A percentile compares a stretch with the other conserved stretches of the same genome.
Conservation (phyloP, 2,888 invertebrate species). For the Rhamnusium bicolor region DNA sequence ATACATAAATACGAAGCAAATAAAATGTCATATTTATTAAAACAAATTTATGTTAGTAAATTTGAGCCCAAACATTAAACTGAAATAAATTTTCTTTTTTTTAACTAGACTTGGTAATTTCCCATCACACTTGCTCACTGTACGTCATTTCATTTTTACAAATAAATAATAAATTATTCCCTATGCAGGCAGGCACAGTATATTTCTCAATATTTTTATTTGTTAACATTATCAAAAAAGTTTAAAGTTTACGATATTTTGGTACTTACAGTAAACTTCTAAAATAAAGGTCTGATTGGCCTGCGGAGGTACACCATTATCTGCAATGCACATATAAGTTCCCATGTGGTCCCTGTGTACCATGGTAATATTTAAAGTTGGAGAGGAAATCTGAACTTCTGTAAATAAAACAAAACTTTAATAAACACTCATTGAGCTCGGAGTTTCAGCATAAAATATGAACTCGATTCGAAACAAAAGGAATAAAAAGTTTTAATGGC, state of each 20-base stretch:
- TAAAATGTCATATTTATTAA: no score
- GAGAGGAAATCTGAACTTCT: slow-evolving; percentile 84
- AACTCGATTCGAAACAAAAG: not conserved
- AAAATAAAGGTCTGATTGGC: slow-evolving; percentile 86
- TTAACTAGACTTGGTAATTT: no score
- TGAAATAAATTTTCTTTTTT: no score
- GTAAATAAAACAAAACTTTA: slow-evolving; percentile 52
- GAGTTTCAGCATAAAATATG: not conserved
- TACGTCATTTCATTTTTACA: no score
- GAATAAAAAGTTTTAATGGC: not conserved
- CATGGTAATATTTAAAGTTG: slow-evolving; percentile 84
- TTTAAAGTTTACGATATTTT: not conserved
- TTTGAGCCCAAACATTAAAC: no score
- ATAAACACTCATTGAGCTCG: not conserved
- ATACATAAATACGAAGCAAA: no score
- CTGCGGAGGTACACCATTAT: slow-evolving; percentile 90
- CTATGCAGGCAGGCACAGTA: no score
- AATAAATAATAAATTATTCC: no score
- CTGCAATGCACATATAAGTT: slow-evolving; percentile 83
- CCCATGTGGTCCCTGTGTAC: slow-evolving; percentile 85
- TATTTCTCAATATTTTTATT: no score
- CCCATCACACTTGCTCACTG: no score
- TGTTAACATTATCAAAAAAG: no score
- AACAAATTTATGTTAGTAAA: no score
- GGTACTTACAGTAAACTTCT: slow-evolving; percentile 91